These are phyloP conservation scores for Danio albolineatus DNA, from an alignment of 2,797 vertebrate genomes.

Conservation along the genomic window DNA sequence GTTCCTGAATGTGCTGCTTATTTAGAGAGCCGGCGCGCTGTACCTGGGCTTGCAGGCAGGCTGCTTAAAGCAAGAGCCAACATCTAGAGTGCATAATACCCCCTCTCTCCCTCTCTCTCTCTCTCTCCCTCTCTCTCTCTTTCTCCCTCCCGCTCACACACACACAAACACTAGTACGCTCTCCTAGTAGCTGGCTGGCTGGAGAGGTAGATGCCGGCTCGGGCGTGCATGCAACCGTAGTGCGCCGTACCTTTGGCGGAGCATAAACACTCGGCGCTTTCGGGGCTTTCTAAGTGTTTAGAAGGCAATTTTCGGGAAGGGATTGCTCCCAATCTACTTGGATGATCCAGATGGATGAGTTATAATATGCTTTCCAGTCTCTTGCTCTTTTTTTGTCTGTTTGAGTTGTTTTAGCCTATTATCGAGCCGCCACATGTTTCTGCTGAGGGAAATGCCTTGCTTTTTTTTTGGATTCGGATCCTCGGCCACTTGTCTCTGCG, in stretches of 20 bases:
- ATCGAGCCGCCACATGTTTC: constrained; percentile 81
- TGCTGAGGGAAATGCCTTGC: constrained; percentile 73
- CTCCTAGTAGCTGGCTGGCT: constrained; percentile 66
- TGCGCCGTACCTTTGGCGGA: constrained; percentile 75
- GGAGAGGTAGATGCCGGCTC: constrained; percentile 68
- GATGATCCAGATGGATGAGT: constrained; percentile 83
- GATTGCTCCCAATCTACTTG: constrained; percentile 81
- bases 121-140: constrained; percentile 45
- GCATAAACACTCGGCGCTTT: constrained; percentile 74
- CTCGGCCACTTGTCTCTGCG: constrained; percentile 5
- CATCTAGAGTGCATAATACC: constrained; percentile 85
- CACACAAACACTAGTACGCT: constrained; percentile 67
- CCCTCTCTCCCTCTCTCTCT: constrained; percentile 68
- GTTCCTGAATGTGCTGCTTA: constrained; percentile 83
- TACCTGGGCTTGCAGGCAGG: constrained; percentile 83
- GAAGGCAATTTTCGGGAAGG: constrained; percentile 81
- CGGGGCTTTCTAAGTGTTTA: constrained; percentile 80
- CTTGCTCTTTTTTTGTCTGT: constrained; percentile 56
- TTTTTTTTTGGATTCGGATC: constrained; percentile 66
- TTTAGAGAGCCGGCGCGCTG: constrained; percentile 79
- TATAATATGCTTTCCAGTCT: constrained; percentile 84
- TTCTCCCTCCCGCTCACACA: constrained; percentile 54
- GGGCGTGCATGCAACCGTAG: constrained; percentile 54
- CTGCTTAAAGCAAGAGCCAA: constrained; percentile 85
- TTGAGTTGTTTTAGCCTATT: constrained; percentile 84